A percentile compares a stretch with the other conserved stretches of the same genome.
Conservation (phyloP, 2,113 vertebrate species). For the Tachysurus vachellii region DNA sequence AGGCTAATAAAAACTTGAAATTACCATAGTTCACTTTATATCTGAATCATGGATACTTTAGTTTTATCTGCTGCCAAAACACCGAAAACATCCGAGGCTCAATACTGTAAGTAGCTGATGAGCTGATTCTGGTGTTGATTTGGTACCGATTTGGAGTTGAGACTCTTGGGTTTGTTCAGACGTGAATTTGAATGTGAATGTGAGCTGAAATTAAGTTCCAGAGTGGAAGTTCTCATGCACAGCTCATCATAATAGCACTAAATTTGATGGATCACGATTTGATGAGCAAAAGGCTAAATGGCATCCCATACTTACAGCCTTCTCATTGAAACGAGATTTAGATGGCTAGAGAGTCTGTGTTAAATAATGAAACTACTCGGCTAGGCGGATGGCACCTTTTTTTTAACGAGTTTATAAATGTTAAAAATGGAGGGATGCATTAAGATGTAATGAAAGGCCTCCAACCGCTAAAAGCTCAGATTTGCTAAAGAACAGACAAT, state of each 20-base stretch:
- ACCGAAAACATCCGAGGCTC: background rate
- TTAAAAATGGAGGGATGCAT: conserved; percentile 39
- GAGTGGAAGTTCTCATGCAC: background rate
- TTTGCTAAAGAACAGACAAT: background rate
- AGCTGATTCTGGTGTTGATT: conserved; percentile 11
- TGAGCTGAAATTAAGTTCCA: background rate
- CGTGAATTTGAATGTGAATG: background rate
- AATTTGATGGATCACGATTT: conserved; percentile 42
- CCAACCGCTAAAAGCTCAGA: conserved; percentile 35
- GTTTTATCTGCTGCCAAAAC: background rate
- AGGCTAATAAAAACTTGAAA: background rate
- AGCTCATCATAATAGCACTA: conserved; percentile 35
- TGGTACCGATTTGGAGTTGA: background rate
- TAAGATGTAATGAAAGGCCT: conserved; percentile 47
- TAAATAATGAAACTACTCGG: conserved; percentile 47
- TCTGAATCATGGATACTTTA: background rate
- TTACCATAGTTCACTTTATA: background rate
- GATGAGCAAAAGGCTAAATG: conserved; percentile 53
- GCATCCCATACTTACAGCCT: conserved; percentile 20
- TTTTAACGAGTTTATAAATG: conserved; percentile 24
- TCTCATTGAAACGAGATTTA: background rate
- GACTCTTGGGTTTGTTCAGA: background rate
- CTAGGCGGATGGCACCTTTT: conserved; percentile 5
- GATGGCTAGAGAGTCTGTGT: conserved; percentile 32
- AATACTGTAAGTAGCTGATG: background rate